phyloP scores from a whole-genome alignment of 2,797 vertebrate species.

The Scyliorhinus canicula region DNA sequence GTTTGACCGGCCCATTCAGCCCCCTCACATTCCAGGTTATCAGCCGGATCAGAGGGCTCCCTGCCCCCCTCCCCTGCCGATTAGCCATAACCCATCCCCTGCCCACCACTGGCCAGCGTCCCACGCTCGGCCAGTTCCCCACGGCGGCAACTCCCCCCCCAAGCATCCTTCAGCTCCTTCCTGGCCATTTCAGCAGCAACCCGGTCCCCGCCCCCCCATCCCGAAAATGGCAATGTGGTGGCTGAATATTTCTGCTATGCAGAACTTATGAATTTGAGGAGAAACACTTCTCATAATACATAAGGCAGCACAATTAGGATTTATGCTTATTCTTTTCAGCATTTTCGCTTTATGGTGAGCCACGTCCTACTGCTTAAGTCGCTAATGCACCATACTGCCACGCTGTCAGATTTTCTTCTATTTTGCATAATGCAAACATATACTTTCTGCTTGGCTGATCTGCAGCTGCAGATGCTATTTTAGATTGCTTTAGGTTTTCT shows the following conservation, averaged over 20 bases:
- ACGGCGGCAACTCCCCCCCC: no score
- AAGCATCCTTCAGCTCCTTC: no score
- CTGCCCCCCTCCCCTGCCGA: no score
- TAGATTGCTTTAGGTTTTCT: not conserved
- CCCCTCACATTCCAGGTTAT: no score
- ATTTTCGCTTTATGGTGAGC: not conserved
- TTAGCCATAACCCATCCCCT: no score
- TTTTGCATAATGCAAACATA: not conserved
- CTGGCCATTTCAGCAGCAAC: no score
- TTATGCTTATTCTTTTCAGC: not conserved
- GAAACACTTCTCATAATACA: not conserved
- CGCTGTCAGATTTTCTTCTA: not conserved
- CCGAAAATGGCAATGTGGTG: not conserved
- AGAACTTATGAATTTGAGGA: not conserved
- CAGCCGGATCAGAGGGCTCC: no score
- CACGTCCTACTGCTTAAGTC: not conserved
- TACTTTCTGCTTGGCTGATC: not conserved
- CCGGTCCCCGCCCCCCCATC: no score
- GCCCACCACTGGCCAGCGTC: no score
- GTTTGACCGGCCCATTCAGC: no score
- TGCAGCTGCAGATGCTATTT: not conserved
- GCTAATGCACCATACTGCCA: not conserved
- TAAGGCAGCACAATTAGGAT: not conserved
- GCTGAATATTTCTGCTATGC: not conserved
- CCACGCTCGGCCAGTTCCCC: no score